Percentiles rank a stretch among this genome's conserved stretches.
Conservation (phyloP, 2,113 vertebrate genomes). For the Piprites chloris region DNA sequence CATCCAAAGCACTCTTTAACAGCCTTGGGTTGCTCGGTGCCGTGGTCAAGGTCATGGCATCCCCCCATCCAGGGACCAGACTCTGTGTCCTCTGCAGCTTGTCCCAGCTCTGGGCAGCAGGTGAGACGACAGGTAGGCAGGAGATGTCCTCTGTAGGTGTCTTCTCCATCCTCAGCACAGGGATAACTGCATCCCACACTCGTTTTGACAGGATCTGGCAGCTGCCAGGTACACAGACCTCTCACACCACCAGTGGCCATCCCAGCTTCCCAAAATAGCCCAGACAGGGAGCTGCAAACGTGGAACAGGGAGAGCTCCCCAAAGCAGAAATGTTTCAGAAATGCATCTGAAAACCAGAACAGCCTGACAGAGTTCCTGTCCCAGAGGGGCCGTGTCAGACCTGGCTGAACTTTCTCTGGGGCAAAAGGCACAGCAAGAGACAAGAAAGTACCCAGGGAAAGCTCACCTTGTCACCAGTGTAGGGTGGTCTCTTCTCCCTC, state of each 20-base stretch:
- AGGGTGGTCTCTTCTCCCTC: background rate
- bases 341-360: background rate
- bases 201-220: accelerated
- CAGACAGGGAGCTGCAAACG: background rate
- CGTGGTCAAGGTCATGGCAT: too few species aligned
- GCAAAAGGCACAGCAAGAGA: background rate
- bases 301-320: background rate
- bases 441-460: background rate
- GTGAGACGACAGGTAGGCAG: accelerated
- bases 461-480: accelerated
- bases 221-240: accelerated
- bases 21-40: background rate
- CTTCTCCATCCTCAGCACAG: background rate
- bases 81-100: too few species aligned
- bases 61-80: too few species aligned
- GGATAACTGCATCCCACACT: background rate
- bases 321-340: background rate
- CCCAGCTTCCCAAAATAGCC: background rate
- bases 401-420: accelerated
- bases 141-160: background rate
- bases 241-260: background rate
- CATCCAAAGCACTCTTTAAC: background rate
- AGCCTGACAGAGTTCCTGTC: background rate
- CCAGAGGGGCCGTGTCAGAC: background rate
- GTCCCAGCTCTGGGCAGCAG: background rate